Percentiles rank a stretch among this genome's conserved stretches.
phyloP scores from a whole-genome alignment of 2,113 vertebrate genomes.

The Epinephelus lanceolatus region DNA sequence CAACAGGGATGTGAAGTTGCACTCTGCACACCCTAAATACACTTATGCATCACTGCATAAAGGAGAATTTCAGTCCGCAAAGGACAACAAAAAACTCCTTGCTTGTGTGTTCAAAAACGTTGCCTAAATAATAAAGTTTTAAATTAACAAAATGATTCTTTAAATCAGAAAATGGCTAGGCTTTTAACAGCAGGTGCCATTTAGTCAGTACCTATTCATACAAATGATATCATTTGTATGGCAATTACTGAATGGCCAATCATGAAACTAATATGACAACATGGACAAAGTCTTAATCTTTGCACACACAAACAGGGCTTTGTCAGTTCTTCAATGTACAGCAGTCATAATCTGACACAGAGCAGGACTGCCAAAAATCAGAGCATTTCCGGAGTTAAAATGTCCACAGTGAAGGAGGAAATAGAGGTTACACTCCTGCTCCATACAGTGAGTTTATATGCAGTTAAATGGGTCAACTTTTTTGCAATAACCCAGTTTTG shows the following conservation, averaged over 20 bases:
- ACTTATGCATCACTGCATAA: not conserved
- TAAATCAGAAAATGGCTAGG: not conserved
- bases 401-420: not conserved
- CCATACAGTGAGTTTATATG: not conserved
- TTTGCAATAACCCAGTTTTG: conserved; percentile 14
- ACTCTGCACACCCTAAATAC: not conserved
- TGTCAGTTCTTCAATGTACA: not conserved
- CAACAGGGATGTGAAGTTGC: not conserved
- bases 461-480: not conserved
- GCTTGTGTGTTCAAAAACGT: not conserved
- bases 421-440: not conserved
- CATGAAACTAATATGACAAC: not conserved
- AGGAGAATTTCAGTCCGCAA: too few species aligned
- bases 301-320: not conserved
- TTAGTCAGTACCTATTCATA: not conserved
- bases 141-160: not conserved
- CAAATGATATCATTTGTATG: not conserved
- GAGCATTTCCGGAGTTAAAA: not conserved
- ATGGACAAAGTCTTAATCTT: not conserved
- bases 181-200: not conserved
- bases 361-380: not conserved
- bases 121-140: not conserved
- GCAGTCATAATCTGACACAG: not conserved
- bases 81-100: not conserved
- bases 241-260: not conserved